These are phyloP conservation scores for Pangasius macronema DNA, from an alignment of 2,797 vertebrate species.

Conservation along the genomic window DNA sequence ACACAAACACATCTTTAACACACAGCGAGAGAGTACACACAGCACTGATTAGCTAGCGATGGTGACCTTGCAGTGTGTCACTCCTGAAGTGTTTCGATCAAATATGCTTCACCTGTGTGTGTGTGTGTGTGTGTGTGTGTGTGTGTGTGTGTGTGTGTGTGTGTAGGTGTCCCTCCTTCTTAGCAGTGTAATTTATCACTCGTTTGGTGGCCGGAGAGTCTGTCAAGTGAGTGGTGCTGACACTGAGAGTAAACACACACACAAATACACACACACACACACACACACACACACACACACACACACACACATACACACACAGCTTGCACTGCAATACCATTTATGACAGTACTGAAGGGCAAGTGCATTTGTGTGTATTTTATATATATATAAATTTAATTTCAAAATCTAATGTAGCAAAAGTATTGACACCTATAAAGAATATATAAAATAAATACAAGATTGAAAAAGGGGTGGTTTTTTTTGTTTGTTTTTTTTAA, in stretches of 20 bases:
- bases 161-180: slow-evolving; percentile 75
- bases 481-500: not conserved
- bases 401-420: not conserved
- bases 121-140: slow-evolving; percentile 26
- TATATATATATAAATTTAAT: too few relatives aligned
- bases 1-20: not conserved
- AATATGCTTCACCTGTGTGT: slow-evolving; percentile 45
- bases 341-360: not conserved
- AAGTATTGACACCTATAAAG: not conserved
- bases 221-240: slow-evolving; percentile 45
- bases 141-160: slow-evolving; percentile 14
- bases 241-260: slow-evolving; percentile 28
- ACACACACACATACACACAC: slow-evolving; percentile 37
- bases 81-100: slow-evolving; percentile 47
- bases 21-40: not conserved
- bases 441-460: not conserved
- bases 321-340: not conserved
- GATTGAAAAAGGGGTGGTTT: not conserved
- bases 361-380: not conserved
- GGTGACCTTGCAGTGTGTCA: slow-evolving; percentile 51
- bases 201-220: slow-evolving; percentile 60
- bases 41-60: slow-evolving; percentile 41
- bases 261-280: slow-evolving; percentile 30
- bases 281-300: slow-evolving; percentile 34
- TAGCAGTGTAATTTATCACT: slow-evolving; percentile 76